Base-by-base conservation (phyloP, 2,797 vertebrate species). In the Alectoris magna region DNA sequence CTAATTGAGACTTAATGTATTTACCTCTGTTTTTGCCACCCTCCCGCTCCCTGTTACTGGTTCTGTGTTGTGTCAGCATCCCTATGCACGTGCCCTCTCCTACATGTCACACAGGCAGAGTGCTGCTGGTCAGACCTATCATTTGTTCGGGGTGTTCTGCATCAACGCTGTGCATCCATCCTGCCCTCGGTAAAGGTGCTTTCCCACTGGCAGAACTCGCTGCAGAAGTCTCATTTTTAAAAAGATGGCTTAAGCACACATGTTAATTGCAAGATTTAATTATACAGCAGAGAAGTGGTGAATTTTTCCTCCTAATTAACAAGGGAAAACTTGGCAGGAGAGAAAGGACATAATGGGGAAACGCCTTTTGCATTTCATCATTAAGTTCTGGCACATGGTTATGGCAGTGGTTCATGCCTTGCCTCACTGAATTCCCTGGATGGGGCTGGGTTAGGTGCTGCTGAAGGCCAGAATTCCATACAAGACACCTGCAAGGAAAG, bases 241-340 rank as follows among this genome's bases (percentile, higher is more conserved):
- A 94, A 91, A 6, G 78, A 74, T 55, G 74, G 46, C 79, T 92
- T 87, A 94, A 95, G 93, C 51, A 92, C 76, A 91, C 87, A 56
- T 81, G 79, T 38, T 96, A 96, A 95, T 96, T 90, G 90, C 44
- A 13, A 88, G 90, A 91, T 94, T 95, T 97, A 96, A 96, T 96
- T 93, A 95, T 78, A 89, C 6, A 26, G 77, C 15, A 7, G 78
- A 0, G 6, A 96, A 94, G 84, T 91, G 93, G 96, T 87, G 91
- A 90, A 88, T 90, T 93, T 87, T 88, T 93, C 60, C 77, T 94
- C 60, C 89, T 95, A 95, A 96, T 96, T 96, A 96, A 68, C 92
- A 82, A 71, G 83, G 48, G 44, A 87, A 95, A 95, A 81, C 79
- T 95, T 94, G 95, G 93, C 82, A 0, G 0, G 0, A 71, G 83